Evolutionary conservation across 92 coral and sea anemone genomes (phyloP).

Genomic region (Epizoanthus stellaris): DNA sequence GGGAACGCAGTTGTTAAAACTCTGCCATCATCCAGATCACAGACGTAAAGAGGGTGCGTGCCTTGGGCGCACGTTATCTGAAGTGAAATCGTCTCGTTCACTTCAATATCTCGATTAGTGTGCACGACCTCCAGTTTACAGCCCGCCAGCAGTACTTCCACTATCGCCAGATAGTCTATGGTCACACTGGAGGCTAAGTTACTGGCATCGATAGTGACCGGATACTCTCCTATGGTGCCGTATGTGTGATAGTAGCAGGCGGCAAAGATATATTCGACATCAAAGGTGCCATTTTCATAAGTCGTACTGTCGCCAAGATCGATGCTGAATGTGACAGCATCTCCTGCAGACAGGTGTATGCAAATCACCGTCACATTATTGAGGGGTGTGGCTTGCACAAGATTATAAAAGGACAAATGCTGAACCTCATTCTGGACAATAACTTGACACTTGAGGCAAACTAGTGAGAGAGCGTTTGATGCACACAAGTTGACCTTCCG

Average conservation of each 20-base stretch:
- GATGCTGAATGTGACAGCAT: slow-evolving; percentile 60
- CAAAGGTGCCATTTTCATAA: slow-evolving; percentile 76
- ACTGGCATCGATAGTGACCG: slow-evolving; percentile 67
- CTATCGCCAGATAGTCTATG: slow-evolving; percentile 60
- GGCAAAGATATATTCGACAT: slow-evolving; percentile 59
- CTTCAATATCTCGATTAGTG: slow-evolving; percentile 84
- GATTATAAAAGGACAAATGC: slow-evolving; percentile 54
- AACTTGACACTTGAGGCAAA: slow-evolving; percentile 58
- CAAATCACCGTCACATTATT: slow-evolving; percentile 61
- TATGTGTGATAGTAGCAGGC: slow-evolving; percentile 73
- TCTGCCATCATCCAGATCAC: slow-evolving; percentile 82
- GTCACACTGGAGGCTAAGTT: slow-evolving; percentile 77
- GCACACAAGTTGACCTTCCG: slow-evolving; percentile 51
- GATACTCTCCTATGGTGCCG: slow-evolving; percentile 68
- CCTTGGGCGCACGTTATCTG: slow-evolving; percentile 63
- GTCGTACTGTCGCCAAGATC: slow-evolving; percentile 73
- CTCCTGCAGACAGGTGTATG: slow-evolving; percentile 70
- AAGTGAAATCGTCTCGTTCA: slow-evolving; percentile 81
- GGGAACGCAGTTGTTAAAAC: slow-evolving; percentile 21
- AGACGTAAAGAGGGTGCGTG: slow-evolving; percentile 63
- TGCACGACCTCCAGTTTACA: slow-evolving; percentile 66
- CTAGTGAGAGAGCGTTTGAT: slow-evolving; percentile 67
- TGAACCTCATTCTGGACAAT: slow-evolving; percentile 61
- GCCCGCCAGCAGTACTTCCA: slow-evolving; percentile 71
- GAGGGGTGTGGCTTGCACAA: slow-evolving; percentile 58